A percentile compares a stretch with the other conserved stretches of the same genome.
phyloP scores from a whole-genome alignment of 2,113 vertebrate genomes.

The Baryphthengus martii region DNA sequence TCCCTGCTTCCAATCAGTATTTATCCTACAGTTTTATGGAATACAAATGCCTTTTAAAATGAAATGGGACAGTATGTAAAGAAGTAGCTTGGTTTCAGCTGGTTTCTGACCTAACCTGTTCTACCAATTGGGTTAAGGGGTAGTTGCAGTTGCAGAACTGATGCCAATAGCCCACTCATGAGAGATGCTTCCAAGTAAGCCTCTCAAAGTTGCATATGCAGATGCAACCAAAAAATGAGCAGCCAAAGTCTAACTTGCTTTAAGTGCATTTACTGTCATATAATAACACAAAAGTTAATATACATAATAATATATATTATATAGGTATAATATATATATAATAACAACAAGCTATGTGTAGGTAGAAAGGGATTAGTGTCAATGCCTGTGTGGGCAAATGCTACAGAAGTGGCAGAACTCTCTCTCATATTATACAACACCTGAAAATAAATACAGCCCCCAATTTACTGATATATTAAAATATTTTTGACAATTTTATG shows the following conservation, averaged over 20 bases:
- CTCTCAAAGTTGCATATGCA: background rate
- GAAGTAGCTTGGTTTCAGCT: background rate
- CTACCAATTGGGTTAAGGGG: background rate
- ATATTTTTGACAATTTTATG: background rate
- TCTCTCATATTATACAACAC: background rate
- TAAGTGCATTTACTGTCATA: background rate
- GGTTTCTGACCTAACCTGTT: background rate
- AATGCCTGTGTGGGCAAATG: rapidly evolving
- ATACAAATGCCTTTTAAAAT: background rate
- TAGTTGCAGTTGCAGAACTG: background rate
- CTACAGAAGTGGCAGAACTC: background rate
- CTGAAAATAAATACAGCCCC: background rate
- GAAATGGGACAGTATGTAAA: background rate
- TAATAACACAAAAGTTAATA: background rate
- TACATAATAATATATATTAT: no score
- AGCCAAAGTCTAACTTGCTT: background rate
- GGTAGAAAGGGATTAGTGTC: background rate
- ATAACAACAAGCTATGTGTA: rapidly evolving
- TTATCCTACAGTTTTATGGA: background rate
- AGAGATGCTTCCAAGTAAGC: background rate
- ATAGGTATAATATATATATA: no score
- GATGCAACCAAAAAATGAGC: background rate
- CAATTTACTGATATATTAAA: background rate
- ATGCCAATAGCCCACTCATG: background rate
- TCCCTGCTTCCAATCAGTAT: background rate